Evolutionary conservation across 2,113 vertebrate genomes (phyloP), one percentile per base, ranked within the genome.

Genomic region (Lethenteron reissneri): DNA sequence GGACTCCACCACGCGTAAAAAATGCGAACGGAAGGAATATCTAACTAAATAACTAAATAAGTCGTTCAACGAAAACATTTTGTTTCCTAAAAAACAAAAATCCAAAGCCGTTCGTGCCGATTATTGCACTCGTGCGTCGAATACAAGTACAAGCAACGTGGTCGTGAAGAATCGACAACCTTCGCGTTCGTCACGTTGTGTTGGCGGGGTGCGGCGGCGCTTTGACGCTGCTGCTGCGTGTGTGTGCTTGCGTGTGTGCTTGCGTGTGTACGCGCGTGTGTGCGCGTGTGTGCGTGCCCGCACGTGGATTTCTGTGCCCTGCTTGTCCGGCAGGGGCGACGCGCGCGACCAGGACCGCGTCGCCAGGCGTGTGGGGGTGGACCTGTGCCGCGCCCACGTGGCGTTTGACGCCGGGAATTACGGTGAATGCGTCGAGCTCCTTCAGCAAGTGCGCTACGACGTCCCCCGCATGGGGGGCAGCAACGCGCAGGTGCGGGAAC

Each of bases 371-470:
- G 0, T 92, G 21, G 90, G 89, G 12, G 62, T 95, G 72, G 84
- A 89, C 1, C 80, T 97, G 77, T 88, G 87, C 79, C 82, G 86
- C 80, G 91, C 91, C 21, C 77, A 97, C 75, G 76, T 86, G 17
- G 91, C 87, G 77, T 89, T 85, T 69, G 78, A 87, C 74, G 78
- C 78, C 2, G 86, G 90, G 25, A 85, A 87, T 72, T 87, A 85
- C 3, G 78, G 80, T 72, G 80, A 74, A 1, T 76, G 80, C 0
- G 78, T 92, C 60, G 87, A 92, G 4, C 80, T 92, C 1, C 81
- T 97, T 2, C 78, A 84, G 74, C 91, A 90, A 6, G 74, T 99
- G 58, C 87, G 86, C 74, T 90, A 95, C 73, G 75, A 74, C 1
- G 9, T 88, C 0, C 69, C 79, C 2, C 62, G 75, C 10, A 73